Conservation (phyloP, 2,797 vertebrate species). For the Ambastaia sidthimunki region DNA sequence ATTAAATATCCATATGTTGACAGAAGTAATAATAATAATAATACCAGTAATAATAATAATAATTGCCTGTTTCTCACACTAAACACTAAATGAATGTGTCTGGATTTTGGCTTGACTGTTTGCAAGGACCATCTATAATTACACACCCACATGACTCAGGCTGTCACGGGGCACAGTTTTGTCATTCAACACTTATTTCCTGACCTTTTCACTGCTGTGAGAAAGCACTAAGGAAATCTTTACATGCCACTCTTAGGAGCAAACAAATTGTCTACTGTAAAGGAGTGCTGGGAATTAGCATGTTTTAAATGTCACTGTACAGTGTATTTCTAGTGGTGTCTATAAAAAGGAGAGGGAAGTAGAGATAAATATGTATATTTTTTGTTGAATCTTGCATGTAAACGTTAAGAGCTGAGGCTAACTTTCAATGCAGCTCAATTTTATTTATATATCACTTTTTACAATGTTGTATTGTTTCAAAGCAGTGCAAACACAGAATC, state of each 20-base stretch:
- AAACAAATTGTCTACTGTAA: constrained; percentile 1
- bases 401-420: too few species aligned
- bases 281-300: neutral
- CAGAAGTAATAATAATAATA: too few species aligned
- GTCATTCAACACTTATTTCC: constrained; percentile 22
- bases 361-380: too few species aligned
- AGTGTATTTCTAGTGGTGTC: neutral
- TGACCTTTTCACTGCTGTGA: constrained; percentile 22
- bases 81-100: neutral
- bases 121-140: constrained; percentile 43
- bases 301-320: too few species aligned
- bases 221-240: neutral
- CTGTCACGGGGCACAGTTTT: constrained; percentile 37
- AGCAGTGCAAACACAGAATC: too few species aligned
- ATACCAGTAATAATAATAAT: too few species aligned
- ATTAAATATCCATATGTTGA: too few species aligned
- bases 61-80: too few species aligned
- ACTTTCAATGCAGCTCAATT: too few species aligned
- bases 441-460: too few species aligned
- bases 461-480: too few species aligned
- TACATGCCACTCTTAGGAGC: neutral
- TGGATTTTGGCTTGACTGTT: constrained; percentile 21
- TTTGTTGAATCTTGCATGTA: too few species aligned
- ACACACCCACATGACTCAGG: constrained; percentile 38
- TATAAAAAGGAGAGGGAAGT: neutral